phyloP scores from a whole-genome alignment of 2,888 invertebrate species.

The Biston stratarius region DNA sequence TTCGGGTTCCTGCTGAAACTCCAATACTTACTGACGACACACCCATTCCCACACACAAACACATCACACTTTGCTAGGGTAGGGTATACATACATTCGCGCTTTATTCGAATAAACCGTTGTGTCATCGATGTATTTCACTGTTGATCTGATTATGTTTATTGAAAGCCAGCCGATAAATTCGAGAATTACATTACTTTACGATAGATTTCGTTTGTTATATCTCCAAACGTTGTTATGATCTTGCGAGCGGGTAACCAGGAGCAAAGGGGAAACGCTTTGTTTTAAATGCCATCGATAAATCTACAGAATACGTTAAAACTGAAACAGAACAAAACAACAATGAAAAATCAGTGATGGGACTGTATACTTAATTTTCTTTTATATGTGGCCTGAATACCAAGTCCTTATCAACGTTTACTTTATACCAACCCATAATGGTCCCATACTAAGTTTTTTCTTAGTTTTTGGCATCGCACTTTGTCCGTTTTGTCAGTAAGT shows the following conservation, averaged over 20 bases:
- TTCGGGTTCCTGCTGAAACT: no score
- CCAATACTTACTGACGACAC: background rate
- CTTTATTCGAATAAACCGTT: conserved; percentile 15
- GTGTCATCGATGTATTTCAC: conserved; percentile 36
- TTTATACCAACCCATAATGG: no score
- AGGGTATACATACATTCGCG: conserved; percentile 30
- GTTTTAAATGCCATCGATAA: conserved; percentile 18
- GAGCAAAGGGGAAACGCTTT: conserved; percentile 29
- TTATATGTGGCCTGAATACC: no score
- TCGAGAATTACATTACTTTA: conserved; percentile 48
- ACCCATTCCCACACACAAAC: background rate
- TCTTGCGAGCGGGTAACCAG: conserved; percentile 36
- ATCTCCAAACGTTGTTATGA: conserved; percentile 42
- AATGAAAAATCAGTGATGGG: background rate
- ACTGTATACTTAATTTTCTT: no score
- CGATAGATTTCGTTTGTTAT: conserved; percentile 47
- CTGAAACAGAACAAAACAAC: background rate
- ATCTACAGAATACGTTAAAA: background rate
- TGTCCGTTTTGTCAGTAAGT: no score
- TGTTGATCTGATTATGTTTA: conserved; percentile 50
- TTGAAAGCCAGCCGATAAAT: conserved; percentile 49
- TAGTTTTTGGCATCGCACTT: no score
- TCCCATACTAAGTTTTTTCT: no score
- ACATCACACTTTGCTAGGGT: background rate
- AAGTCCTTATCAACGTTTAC: no score